Percentiles rank a stretch among this genome's conserved stretches.
Evolutionary conservation across 2,113 vertebrate species (phyloP).

Genomic region (Bos indicus): DNA sequence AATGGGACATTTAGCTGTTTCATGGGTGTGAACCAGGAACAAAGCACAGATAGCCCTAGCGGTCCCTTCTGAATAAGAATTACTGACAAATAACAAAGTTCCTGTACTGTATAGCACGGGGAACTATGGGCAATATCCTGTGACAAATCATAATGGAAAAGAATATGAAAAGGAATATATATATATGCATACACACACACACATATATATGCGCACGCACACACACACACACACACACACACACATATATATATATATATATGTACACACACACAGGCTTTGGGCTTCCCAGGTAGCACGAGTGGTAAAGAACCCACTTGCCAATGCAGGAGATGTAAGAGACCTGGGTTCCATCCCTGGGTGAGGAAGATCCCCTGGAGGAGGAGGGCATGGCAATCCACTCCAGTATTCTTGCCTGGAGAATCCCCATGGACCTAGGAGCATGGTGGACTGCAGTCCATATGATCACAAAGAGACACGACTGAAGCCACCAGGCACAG

Average conservation of each 20-base stretch:
- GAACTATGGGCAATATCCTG: not conserved
- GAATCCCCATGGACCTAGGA: not conserved
- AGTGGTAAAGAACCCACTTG: not conserved
- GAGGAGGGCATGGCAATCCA: not conserved
- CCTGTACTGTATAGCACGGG: not conserved
- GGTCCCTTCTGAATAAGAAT: not conserved
- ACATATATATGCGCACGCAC: not conserved
- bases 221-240: no score
- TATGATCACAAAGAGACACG: fast-evolving
- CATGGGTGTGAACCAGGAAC: not conserved
- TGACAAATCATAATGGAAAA: not conserved
- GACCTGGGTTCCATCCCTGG: not conserved
- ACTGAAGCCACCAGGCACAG: not conserved
- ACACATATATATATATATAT: fast-evolving
- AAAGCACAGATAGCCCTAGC: not conserved
- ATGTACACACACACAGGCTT: not conserved
- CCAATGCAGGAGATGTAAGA: not conserved
- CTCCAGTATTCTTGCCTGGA: not conserved
- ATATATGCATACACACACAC: not conserved
- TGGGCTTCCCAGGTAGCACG: not conserved
- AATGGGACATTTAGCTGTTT: not conserved
- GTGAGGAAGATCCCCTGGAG: not conserved
- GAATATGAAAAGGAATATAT: not conserved
- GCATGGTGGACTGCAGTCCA: not conserved
- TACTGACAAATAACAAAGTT: not conserved